Evolutionary conservation across 2,113 vertebrate species (phyloP), one percentile per base, ranked within the genome.

Genomic region (Solenodon paradoxus): DNA sequence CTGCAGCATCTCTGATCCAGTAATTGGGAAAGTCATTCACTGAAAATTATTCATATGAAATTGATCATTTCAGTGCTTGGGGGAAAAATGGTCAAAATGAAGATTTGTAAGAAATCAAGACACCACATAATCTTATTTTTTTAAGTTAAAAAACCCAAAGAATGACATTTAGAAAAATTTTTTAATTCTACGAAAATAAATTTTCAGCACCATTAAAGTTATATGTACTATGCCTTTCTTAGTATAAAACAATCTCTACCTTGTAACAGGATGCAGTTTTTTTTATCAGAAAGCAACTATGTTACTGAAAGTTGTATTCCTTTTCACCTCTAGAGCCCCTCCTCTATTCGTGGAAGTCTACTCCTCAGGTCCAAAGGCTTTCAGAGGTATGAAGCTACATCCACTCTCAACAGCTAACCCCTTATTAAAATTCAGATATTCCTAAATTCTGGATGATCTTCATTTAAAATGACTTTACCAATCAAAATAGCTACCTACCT

Each of bases 381-480:
- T 64, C 2, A 66, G 35, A 95, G 40, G 7, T 57, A 69, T 8
- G 5, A 38, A 64, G 63, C 61, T 69, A 72, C 32, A 55, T 2
- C 15, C 15, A 51, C 32, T 96, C 85, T 63, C 69, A 81, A 88
- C 28, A 63, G 17, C 15, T 77, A 83, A 83, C 3, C 13, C 10
- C n/a, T 13, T 63, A 84, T 45, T 59, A 85, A 87, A 71, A 92
- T 15, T n/a, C 42, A 49, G 24, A 84, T 88, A 47, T 40, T 88
- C 20, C n/a, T 10, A 75, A 81, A 88, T n/a, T 89, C 28, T 22
- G 88, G 35, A 71, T 17, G 26, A 35, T 83, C 47, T 94, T 74
- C 77, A 51, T 79, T 68, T 80, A 91, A 91, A 96, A 69, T 57
- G 22, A 80, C 42, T 69, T 89, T 55, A 89, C 49, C 49, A 91